A percentile compares a stretch with the other conserved stretches of the same genome.
phyloP scores from a whole-genome alignment of 2,113 vertebrate genomes.

The Bucco capensis region DNA sequence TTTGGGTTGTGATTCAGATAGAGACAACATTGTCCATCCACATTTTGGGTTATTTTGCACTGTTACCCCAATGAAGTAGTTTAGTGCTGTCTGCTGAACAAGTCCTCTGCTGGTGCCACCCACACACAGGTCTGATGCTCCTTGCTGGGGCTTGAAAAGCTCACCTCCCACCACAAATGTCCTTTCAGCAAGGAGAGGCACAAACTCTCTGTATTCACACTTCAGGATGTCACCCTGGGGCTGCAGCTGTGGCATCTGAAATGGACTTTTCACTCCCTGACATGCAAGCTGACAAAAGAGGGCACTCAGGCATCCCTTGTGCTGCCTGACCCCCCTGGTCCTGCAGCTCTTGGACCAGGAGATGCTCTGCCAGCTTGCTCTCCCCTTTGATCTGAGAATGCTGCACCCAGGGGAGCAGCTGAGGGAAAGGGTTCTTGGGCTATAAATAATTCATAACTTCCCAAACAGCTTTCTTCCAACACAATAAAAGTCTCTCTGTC shows the following conservation, averaged over 20 bases:
- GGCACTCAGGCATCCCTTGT: neutral
- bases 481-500: neutral
- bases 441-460: slow-evolving; percentile 41
- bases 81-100: neutral
- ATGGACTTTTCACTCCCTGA: neutral
- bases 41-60: slow-evolving; percentile 6
- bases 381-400: neutral
- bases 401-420: neutral
- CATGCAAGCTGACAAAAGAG: neutral
- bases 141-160: neutral
- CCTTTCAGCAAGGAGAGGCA: neutral
- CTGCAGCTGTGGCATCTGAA: neutral
- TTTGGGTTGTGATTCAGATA: neutral
- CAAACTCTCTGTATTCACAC: neutral
- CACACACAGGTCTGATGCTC: neutral
- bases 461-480: slow-evolving; percentile 14
- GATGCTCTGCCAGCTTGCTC: neutral
- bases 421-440: neutral
- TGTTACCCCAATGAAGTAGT: neutral
- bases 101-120: neutral
- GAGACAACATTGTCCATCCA: neutral
- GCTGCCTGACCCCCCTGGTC: neutral
- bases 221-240: neutral
- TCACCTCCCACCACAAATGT: neutral
- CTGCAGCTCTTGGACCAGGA: neutral